These are phyloP conservation scores for Platysteira castanea DNA, from an alignment of 2,113 vertebrate species.

Conservation along the genomic window DNA sequence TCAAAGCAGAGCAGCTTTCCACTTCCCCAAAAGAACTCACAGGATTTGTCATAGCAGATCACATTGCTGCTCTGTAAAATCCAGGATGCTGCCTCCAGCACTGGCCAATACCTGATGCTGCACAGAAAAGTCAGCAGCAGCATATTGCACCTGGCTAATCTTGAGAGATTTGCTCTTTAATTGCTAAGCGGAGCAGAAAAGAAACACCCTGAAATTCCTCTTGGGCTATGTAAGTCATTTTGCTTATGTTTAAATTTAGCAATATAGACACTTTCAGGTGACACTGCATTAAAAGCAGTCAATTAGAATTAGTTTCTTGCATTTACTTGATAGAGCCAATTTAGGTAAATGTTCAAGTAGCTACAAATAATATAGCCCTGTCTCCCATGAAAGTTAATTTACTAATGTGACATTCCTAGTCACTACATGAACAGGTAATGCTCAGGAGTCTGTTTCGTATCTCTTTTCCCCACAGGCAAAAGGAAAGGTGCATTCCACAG, in stretches of 20 bases:
- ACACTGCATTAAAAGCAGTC: constrained; percentile 2
- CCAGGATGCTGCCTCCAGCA: neutral
- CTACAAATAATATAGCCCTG: neutral
- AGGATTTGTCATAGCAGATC: constrained; percentile 7
- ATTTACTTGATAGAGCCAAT: neutral
- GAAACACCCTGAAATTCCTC: neutral
- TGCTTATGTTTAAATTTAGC: neutral
- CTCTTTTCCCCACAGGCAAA: neutral
- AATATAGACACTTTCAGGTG: constrained; percentile 8
- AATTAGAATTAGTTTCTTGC: constrained; percentile 18
- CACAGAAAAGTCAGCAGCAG: neutral
- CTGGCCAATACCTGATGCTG: neutral
- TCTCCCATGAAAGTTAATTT: neutral
- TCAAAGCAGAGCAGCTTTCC: neutral
- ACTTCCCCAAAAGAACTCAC: neutral
- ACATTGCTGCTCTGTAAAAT: neutral
- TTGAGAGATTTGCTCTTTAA: neutral
- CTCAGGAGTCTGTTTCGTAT: neutral
- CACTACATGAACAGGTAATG: neutral
- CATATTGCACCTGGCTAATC: constrained; percentile 38
- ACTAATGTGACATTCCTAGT: neutral
- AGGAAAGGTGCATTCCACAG: neutral
- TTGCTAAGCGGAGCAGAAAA: neutral
- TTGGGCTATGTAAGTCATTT: neutral
- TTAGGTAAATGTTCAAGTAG: neutral